phyloP scores from a whole-genome alignment of 2,888 invertebrate species.

The Beris morrisii region DNA sequence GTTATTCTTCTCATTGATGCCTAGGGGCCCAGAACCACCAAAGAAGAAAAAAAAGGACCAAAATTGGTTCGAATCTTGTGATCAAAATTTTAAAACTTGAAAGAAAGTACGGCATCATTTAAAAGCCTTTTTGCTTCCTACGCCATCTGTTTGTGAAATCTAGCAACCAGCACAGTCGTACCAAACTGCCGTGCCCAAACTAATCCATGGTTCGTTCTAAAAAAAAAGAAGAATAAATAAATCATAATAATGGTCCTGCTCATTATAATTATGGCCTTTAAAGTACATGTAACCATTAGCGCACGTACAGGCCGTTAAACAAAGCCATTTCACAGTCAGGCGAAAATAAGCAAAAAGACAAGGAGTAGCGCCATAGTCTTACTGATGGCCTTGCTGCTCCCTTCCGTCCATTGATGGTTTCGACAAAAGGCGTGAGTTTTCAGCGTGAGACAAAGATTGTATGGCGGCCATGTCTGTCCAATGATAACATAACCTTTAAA shows the following conservation, averaged over 20 bases:
- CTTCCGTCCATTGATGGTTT: too few relatives aligned
- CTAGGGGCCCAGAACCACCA: too few relatives aligned
- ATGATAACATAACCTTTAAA: too few relatives aligned
- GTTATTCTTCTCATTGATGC: too few relatives aligned
- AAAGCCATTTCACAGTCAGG: constrained; percentile 32
- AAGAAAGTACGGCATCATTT: not conserved
- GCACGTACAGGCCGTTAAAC: constrained; percentile 40
- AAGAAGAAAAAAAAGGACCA: too few relatives aligned
- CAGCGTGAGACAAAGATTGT: too few relatives aligned
- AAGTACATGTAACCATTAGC: constrained; percentile 39
- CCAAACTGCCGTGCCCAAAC: not conserved
- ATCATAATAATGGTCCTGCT: constrained; percentile 39
- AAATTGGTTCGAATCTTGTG: too few relatives aligned
- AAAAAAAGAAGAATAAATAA: constrained; percentile 37
- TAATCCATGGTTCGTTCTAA: constrained; percentile 11
- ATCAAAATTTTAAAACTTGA: not conserved
- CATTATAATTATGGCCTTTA: constrained; percentile 40
- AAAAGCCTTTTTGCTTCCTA: not conserved
- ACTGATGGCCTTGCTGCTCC: too few relatives aligned
- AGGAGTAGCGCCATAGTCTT: too few relatives aligned
- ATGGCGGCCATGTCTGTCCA: too few relatives aligned
- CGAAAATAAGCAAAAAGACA: not conserved
- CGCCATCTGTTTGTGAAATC: too few relatives aligned
- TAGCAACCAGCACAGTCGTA: not conserved
- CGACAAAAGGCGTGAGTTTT: too few relatives aligned